Conservation (phyloP, 1,140 invertebrate genomes). For the Caenorhabditis inopinata region DNA sequence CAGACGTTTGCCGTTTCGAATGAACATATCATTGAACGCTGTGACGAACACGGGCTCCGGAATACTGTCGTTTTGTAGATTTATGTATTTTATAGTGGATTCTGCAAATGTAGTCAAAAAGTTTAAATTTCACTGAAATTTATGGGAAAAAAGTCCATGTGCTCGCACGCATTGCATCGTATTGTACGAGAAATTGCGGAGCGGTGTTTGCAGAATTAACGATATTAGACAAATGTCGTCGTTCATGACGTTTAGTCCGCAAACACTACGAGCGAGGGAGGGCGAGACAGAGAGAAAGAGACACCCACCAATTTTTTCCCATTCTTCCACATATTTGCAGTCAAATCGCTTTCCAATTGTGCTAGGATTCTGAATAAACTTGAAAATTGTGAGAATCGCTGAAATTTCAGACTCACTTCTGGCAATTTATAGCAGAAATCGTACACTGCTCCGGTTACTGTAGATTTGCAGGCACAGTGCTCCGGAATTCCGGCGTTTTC, state of each 20-base stretch:
- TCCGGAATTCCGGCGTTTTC: not conserved
- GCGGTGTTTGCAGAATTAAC: too few species aligned
- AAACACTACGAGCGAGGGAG: too few species aligned
- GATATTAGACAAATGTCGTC: too few species aligned
- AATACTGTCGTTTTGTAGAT: not conserved
- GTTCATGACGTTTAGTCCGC: too few species aligned
- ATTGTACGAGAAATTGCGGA: too few species aligned
- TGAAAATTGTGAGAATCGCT: not conserved
- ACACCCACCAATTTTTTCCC: not conserved
- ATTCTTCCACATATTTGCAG: not conserved
- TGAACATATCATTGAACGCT: not conserved
- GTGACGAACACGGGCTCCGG: not conserved
- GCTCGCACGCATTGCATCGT: too few species aligned
- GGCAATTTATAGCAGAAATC: constrained; percentile 8
- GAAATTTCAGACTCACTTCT: not conserved
- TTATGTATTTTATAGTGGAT: not conserved
- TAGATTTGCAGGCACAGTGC: not conserved
- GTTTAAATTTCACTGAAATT: too few species aligned
- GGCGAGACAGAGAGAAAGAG: too few species aligned
- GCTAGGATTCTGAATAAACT: not conserved
- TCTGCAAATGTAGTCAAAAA: too few species aligned
- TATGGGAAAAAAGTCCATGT: too few species aligned
- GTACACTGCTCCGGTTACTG: not conserved
- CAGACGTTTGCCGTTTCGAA: not conserved
- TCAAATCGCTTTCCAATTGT: not conserved